Evolutionary conservation across 2,888 invertebrate genomes (phyloP).

Genomic region (Volucella inflata): DNA sequence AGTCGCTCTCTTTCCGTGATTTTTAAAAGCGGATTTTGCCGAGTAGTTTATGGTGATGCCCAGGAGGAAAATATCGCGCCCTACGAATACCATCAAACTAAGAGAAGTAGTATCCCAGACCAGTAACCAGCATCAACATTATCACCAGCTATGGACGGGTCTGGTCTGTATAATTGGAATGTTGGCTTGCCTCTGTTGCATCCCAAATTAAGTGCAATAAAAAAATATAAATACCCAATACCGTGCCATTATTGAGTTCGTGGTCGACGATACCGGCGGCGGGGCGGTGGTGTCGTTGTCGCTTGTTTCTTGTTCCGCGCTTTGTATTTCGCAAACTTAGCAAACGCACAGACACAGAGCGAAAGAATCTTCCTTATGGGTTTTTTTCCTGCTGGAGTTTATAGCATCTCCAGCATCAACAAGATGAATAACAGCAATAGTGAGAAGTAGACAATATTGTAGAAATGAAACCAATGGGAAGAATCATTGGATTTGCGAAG

Average conservation of each 20-base stretch:
- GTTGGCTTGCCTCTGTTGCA: conserved; percentile 52
- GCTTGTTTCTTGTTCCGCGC: conserved; percentile 5
- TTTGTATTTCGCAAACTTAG: conserved; percentile 28
- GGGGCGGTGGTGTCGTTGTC: not conserved
- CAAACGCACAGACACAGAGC: conserved; percentile 1
- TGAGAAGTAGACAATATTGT: conserved; percentile 17
- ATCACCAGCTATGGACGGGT: not conserved
- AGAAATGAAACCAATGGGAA: not conserved
- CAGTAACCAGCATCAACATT: conserved; percentile 11
- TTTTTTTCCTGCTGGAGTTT: conserved; percentile 1
- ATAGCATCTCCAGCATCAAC: conserved; percentile 1
- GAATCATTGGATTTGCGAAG: too few species aligned
- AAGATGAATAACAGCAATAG: conserved; percentile 27
- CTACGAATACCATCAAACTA: not conserved
- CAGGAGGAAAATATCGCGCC: conserved; percentile 19
- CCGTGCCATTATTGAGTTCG: conserved; percentile 44
- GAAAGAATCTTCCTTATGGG: conserved; percentile 38
- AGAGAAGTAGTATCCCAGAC: not conserved
- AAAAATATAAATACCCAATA: conserved; percentile 54
- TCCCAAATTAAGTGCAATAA: conserved; percentile 66
- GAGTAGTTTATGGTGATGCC: conserved; percentile 5
- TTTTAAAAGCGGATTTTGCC: conserved; percentile 27
- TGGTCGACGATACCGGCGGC: not conserved
- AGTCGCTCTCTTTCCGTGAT: conserved; percentile 40
- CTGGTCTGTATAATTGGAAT: conserved; percentile 58